Evolutionary conservation across 2,113 vertebrate species (phyloP).

Genomic region (Plecturocebus donacophilus): DNA sequence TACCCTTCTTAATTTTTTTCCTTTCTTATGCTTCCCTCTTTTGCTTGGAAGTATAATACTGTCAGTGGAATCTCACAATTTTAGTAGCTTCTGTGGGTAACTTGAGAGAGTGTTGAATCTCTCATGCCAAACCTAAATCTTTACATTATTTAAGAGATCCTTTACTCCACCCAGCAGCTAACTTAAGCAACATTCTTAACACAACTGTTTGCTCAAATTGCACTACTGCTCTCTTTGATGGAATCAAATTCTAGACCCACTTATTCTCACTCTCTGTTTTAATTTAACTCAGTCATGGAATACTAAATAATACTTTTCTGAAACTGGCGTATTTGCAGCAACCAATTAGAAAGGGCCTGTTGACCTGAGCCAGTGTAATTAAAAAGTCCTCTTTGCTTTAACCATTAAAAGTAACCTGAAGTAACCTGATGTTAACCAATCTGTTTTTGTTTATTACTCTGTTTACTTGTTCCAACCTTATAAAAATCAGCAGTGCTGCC

Average conservation of each 20-base stretch:
- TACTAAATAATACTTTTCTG: not conserved
- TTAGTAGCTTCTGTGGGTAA: not conserved
- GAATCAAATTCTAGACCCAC: not conserved
- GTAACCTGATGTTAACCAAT: not conserved
- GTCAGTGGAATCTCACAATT: not conserved
- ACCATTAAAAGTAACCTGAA: not conserved
- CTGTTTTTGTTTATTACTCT: no score
- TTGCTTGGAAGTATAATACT: not conserved
- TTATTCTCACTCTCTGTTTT: not conserved
- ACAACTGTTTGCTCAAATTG: not conserved
- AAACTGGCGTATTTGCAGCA: not conserved
- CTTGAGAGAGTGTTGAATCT: not conserved
- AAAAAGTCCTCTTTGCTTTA: not conserved
- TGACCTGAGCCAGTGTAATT: not conserved
- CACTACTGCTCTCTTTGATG: not conserved
- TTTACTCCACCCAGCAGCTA: not conserved
- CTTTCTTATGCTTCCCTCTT: not conserved
- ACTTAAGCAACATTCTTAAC: not conserved
- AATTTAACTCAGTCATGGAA: not conserved
- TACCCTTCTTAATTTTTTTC: not conserved
- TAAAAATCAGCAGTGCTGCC: not conserved
- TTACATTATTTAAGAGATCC: not conserved
- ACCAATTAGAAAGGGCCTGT: not conserved
- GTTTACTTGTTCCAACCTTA: not conserved
- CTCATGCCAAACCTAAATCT: not conserved